A percentile compares a stretch with the other conserved stretches of the same genome.
Conservation (phyloP, 2,888 invertebrate genomes). For the Agrilus cyanescens region DNA sequence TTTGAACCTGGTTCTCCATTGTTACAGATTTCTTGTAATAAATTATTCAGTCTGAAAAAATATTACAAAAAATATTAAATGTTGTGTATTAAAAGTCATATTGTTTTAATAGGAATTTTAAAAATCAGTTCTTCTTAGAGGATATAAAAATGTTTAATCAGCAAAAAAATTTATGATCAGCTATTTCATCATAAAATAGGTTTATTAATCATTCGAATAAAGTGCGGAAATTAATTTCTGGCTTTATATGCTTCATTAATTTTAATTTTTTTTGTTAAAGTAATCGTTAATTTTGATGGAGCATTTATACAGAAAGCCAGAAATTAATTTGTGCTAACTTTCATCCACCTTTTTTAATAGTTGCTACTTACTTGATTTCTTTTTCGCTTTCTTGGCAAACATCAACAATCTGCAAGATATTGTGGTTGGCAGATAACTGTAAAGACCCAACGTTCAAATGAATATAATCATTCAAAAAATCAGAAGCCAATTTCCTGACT, state of each 20-base stretch:
- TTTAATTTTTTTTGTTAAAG: too few species aligned
- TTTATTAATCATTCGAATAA: too few species aligned
- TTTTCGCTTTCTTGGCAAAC: constrained; percentile 88
- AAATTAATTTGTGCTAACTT: too few species aligned
- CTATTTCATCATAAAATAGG: too few species aligned
- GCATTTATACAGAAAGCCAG: too few species aligned
- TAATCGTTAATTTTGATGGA: too few species aligned
- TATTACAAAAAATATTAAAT: too few species aligned
- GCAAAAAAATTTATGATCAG: constrained; percentile 35
- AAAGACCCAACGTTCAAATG: constrained; percentile 91
- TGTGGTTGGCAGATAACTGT: constrained; percentile 85
- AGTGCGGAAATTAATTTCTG: too few species aligned
- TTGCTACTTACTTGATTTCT: constrained; percentile 44
- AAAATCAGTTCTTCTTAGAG: too few species aligned
- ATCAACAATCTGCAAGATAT: constrained; percentile 83
- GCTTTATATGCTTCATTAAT: too few species aligned
- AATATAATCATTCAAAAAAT: constrained; percentile 87
- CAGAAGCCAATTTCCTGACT: constrained; percentile 89
- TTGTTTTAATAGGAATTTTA: too few species aligned
- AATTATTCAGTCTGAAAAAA: not conserved
- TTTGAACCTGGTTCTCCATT: constrained; percentile 38
- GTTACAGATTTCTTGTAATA: constrained; percentile 12
- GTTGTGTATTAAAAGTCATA: too few species aligned
- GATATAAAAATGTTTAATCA: constrained; percentile 32
- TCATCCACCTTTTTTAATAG: constrained; percentile 49